phyloP scores from a whole-genome alignment of 2,113 vertebrate species.

The Silurus meridionalis region DNA sequence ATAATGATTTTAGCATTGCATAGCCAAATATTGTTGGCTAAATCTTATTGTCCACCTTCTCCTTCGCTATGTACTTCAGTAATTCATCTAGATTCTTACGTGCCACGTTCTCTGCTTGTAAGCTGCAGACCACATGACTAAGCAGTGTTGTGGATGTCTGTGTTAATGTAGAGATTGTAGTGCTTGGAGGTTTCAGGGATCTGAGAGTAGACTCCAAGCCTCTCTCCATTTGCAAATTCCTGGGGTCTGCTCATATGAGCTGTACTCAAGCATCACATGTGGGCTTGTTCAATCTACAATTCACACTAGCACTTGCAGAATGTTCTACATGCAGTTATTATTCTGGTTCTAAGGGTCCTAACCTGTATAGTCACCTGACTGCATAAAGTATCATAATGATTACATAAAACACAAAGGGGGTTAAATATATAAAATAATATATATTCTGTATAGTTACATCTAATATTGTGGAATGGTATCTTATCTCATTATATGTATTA shows the following conservation, averaged over 20 bases:
- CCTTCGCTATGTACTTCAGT: neutral
- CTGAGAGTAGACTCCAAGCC: neutral
- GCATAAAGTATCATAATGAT: neutral
- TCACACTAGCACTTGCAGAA: neutral
- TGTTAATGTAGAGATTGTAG: neutral
- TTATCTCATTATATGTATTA: neutral
- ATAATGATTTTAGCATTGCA: neutral
- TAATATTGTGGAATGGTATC: neutral
- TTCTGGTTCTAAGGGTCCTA: neutral
- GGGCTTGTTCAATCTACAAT: neutral
- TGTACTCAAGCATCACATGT: neutral
- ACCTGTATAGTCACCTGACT: neutral
- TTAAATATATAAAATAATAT: no score
- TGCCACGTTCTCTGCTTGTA: neutral
- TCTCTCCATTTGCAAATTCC: slow-evolving; percentile 1
- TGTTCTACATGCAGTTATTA: neutral
- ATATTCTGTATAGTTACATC: neutral
- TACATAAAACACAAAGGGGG: neutral
- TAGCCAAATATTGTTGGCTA: neutral
- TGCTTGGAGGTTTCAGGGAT: neutral
- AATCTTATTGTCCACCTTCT: neutral
- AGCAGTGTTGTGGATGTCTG: neutral
- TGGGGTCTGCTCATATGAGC: neutral
- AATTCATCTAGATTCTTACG: neutral
- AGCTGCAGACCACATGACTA: neutral